These are phyloP conservation scores for Siphamia tubifer DNA, from an alignment of 2,113 vertebrate genomes.

Conservation along the genomic window DNA sequence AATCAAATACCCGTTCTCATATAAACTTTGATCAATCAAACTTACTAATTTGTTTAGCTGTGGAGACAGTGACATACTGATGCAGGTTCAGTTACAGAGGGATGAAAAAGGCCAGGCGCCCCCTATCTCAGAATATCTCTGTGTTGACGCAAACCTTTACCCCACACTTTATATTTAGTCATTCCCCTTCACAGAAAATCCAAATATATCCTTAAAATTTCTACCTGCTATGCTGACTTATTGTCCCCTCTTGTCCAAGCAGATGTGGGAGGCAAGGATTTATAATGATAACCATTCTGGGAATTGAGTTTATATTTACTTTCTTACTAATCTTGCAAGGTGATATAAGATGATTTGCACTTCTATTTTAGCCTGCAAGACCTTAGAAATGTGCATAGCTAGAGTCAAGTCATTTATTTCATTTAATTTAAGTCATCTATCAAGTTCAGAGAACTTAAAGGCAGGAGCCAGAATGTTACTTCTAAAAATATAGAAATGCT, in stretches of 20 bases:
- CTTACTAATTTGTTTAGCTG: constrained; percentile 72
- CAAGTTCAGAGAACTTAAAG: neutral
- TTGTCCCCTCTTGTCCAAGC: constrained; percentile 37
- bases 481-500: neutral
- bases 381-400: neutral
- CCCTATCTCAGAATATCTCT: constrained; percentile 66
- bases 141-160: constrained; percentile 55
- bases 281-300: constrained; percentile 50
- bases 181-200: constrained; percentile 35
- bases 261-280: constrained; percentile 52
- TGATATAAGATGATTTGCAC: constrained; percentile 35
- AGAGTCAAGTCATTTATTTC: constrained; percentile 17
- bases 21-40: constrained; percentile 79
- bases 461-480: too few species aligned
- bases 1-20: constrained; percentile 68
- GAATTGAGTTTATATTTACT: constrained; percentile 59
- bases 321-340: constrained; percentile 47
- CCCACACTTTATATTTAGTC: constrained; percentile 65
- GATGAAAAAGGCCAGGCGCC: constrained; percentile 72
- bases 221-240: constrained; percentile 53
- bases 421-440: constrained; percentile 30
- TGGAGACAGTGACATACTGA: constrained; percentile 72
- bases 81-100: constrained; percentile 52
- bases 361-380: constrained; percentile 19
- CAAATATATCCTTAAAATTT: constrained; percentile 49